Conservation (phyloP, 2,888 invertebrate species). For the Theodoxus fluviatilis region DNA sequence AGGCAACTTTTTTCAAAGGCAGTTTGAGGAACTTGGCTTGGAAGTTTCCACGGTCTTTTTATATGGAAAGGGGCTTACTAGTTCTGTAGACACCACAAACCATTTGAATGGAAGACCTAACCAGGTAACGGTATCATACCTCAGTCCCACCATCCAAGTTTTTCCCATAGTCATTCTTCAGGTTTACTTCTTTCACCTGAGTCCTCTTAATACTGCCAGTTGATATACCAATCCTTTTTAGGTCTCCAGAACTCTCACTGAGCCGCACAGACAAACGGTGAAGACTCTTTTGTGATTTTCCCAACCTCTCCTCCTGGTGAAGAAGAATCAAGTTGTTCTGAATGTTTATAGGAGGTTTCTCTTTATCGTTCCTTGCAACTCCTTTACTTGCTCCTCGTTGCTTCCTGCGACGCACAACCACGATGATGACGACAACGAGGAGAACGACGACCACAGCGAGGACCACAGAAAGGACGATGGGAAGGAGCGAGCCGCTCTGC, state of each 20-base stretch:
- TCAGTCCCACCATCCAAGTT: constrained; percentile 34
- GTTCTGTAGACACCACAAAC: no score
- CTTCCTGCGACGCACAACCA: constrained; percentile 27
- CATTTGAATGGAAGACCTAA: no score
- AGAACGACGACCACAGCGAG: constrained; percentile 20
- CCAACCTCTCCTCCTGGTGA: constrained; percentile 25
- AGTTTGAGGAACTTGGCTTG: no score
- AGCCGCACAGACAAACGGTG: no score
- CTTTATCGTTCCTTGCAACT: constrained; percentile 27
- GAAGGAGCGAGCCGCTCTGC: neutral
- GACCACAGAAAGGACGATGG: constrained; percentile 22
- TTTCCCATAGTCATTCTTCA: constrained; percentile 25
- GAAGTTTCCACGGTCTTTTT: no score
- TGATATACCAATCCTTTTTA: constrained; percentile 6
- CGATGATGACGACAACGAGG: constrained; percentile 26
- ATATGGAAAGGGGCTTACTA: no score
- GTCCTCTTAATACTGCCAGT: constrained; percentile 30
- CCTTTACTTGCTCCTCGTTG: constrained; percentile 25
- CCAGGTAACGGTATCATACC: no score
- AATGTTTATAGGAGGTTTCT: constrained; percentile 14
- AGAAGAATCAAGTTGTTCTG: constrained; percentile 3
- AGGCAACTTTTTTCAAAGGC: no score
- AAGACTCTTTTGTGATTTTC: constrained; percentile 11
- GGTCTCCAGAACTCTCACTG: constrained; percentile 17
- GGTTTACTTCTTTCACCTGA: constrained; percentile 33